Evolutionary conservation across 2,113 vertebrate genomes (phyloP).

Genomic region (Seriola aureovittata): DNA sequence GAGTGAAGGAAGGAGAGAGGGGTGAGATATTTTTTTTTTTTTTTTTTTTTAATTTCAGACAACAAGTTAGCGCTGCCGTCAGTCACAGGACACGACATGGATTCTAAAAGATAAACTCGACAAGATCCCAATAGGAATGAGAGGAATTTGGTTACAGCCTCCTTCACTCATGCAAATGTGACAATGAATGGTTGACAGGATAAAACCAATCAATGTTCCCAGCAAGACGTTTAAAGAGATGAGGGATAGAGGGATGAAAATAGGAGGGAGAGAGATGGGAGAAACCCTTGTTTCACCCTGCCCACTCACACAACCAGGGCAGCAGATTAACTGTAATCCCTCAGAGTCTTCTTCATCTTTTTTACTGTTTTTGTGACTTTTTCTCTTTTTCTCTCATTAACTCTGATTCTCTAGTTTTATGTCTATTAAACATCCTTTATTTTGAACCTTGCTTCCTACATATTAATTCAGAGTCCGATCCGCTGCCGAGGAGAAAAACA

Average conservation of each 20-base stretch:
- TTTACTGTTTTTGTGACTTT: neutral
- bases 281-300: constrained; percentile 44
- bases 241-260: constrained; percentile 2
- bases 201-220: constrained; percentile 23
- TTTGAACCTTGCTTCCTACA: neutral
- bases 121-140: neutral
- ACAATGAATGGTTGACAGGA: constrained; percentile 7
- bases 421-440: constrained; percentile 1
- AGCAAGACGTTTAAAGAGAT: constrained; percentile 31
- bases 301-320: constrained; percentile 36
- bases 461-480: constrained; percentile 6
- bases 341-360: neutral
- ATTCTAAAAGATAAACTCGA: neutral
- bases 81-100: neutral
- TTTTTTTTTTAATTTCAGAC: neutral
- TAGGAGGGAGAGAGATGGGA: constrained; percentile 7
- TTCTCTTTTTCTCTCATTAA: neutral
- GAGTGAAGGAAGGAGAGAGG: neutral
- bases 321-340: constrained; percentile 56
- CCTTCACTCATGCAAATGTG: neutral
- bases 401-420: neutral
- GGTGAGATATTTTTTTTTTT: neutral
- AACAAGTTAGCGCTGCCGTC: neutral
- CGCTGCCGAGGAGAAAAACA: constrained; percentile 34
- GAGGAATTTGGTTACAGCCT: neutral